Conservation (phyloP, 2,113 vertebrate species). For the Oryzias melastigma region DNA sequence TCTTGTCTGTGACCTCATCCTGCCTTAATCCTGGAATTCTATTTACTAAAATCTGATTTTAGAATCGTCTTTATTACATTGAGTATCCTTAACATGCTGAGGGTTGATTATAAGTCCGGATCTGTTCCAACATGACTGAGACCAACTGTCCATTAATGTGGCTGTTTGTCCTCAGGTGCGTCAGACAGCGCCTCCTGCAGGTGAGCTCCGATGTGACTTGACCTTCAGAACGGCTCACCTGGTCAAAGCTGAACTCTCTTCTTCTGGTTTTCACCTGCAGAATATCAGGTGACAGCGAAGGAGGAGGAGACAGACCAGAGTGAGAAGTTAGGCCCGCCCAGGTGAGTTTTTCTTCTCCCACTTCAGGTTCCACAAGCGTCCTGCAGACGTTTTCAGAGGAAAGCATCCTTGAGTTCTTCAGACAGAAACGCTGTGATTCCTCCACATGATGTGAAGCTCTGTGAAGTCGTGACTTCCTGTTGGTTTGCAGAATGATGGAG, state of each 20-base stretch:
- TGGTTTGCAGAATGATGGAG: constrained; percentile 62
- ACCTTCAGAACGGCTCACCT: background rate
- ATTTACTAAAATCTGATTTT: no score
- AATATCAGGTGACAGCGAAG: constrained; percentile 27
- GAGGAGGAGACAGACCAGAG: constrained; percentile 34
- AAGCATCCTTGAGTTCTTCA: no score
- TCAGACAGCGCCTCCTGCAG: constrained; percentile 42
- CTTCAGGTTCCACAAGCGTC: background rate
- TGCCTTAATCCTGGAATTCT: no score
- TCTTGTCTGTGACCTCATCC: no score
- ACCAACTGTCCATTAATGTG: background rate
- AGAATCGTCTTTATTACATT: no score
- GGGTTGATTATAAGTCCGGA: no score
- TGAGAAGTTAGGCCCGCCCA: constrained; percentile 45
- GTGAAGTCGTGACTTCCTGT: constrained; percentile 2
- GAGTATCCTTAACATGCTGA: no score
- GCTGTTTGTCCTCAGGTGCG: constrained; percentile 42
- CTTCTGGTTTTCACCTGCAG: constrained; percentile 31
- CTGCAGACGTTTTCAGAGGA: no score
- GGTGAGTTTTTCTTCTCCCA: constrained; percentile 32
- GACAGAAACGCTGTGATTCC: no score
- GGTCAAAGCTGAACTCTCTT: background rate
- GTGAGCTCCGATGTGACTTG: constrained; percentile 37
- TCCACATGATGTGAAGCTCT: no score
- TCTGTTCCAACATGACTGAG: no score